A percentile compares a stretch with the other conserved stretches of the same genome.
Conservation (phyloP, 1,140 invertebrate genomes). For the Polypedilum pembai region DNA sequence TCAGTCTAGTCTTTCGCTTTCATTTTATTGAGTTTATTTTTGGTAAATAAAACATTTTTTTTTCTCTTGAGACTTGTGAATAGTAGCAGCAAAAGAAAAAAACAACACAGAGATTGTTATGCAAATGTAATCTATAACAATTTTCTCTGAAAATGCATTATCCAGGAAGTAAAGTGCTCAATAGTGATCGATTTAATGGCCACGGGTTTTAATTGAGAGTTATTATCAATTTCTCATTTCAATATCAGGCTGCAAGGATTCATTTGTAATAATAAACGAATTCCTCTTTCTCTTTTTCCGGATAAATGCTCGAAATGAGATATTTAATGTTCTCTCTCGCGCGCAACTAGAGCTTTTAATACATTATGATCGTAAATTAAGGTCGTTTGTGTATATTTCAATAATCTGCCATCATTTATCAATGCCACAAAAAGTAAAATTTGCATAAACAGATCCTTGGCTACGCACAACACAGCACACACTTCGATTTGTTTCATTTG, state of each 20-base stretch:
- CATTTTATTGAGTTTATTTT: too few relatives aligned
- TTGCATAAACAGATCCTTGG: constrained; percentile 27
- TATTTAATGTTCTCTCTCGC: neutral
- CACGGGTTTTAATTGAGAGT: constrained; percentile 5
- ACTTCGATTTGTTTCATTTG: constrained; percentile 1
- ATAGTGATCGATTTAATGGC: too few relatives aligned
- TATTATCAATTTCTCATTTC: constrained; percentile 13
- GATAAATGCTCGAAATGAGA: neutral
- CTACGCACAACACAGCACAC: neutral
- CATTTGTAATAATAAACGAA: neutral
- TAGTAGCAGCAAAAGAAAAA: neutral
- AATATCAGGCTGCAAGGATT: neutral
- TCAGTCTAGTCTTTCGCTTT: neutral
- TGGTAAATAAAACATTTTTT: too few relatives aligned
- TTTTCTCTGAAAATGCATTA: constrained; percentile 13
- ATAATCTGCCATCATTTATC: constrained; percentile 28
- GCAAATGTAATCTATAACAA: constrained; percentile 9
- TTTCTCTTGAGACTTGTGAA: too few relatives aligned
- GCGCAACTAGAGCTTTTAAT: neutral
- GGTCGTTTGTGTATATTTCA: constrained; percentile 22
- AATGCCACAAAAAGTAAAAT: constrained; percentile 21
- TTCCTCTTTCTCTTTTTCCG: neutral
- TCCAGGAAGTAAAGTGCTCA: neutral
- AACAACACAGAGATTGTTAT: neutral
- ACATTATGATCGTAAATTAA: constrained; percentile 13